These are phyloP conservation scores for Engraulis encrasicolus DNA, from an alignment of 2,113 vertebrate species.

Conservation along the genomic window DNA sequence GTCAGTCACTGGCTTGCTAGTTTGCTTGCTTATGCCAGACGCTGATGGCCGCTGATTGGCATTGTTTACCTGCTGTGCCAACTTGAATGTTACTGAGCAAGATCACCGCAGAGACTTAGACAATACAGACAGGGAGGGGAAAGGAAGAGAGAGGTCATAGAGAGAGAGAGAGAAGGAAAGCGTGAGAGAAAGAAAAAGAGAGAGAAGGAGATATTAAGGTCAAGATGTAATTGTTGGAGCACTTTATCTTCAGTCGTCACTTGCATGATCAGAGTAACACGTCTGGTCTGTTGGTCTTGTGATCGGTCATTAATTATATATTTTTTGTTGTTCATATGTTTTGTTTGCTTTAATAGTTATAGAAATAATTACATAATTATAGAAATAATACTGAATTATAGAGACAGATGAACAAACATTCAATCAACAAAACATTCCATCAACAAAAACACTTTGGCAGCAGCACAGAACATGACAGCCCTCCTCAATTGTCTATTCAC, in stretches of 20 bases:
- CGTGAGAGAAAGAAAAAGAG: background rate
- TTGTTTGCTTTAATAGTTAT: no score
- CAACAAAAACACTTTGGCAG: no score
- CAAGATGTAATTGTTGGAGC: background rate
- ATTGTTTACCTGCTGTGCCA: conserved; percentile 4
- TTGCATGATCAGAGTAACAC: background rate
- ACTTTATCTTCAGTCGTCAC: background rate
- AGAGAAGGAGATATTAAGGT: background rate
- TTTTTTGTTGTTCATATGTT: no score
- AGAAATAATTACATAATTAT: no score
- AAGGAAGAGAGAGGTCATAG: no score
- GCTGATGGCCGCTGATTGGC: conserved; percentile 3
- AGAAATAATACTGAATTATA: no score
- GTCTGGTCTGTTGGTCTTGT: background rate
- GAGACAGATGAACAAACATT: no score
- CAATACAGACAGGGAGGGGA: background rate
- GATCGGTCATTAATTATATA: background rate
- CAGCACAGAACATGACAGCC: no score
- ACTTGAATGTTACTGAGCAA: background rate
- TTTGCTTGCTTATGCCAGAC: background rate
- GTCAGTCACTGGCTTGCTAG: background rate
- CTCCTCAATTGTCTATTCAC: no score
- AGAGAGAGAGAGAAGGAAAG: no score
- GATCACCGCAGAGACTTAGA: background rate
- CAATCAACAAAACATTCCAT: no score